These are phyloP conservation scores for Oreochromis spilurus DNA, from an alignment of 2,113 vertebrate species.

Conservation along the genomic window DNA sequence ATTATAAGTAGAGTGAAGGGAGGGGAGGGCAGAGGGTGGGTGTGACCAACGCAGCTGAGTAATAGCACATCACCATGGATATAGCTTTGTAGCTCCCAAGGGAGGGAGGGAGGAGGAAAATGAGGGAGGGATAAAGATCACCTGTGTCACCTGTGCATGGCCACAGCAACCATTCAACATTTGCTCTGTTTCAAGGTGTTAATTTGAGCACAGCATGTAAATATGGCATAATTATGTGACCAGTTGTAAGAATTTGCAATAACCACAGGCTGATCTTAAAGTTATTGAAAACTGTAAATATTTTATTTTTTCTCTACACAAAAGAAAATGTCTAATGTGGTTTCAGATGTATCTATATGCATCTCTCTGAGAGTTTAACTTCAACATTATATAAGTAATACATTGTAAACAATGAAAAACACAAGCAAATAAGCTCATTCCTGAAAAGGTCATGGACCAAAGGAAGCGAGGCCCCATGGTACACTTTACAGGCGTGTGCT, in stretches of 20 bases:
- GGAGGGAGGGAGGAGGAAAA: not conserved
- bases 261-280: not conserved
- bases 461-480: not conserved
- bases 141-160: not conserved
- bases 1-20: not conserved
- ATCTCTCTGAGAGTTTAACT: not conserved
- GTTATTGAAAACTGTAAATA: not conserved
- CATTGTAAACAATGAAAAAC: not conserved
- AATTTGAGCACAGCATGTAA: not conserved
- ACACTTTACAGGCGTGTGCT: not conserved
- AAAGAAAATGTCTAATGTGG: not conserved
- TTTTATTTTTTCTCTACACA: not conserved
- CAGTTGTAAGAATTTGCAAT: not conserved
- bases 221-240: not conserved
- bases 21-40: slow-evolving; percentile 38
- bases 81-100: not conserved
- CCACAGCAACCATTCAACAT: not conserved
- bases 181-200: not conserved
- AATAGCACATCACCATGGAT: slow-evolving; percentile 52
- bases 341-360: not conserved
- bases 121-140: not conserved
- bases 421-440: not conserved
- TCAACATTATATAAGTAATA: not conserved
- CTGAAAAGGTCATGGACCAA: not conserved
- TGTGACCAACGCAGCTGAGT: slow-evolving; percentile 27